These are phyloP conservation scores for Masticophis lateralis DNA, from an alignment of 2,797 vertebrate genomes.

Conservation along the genomic window DNA sequence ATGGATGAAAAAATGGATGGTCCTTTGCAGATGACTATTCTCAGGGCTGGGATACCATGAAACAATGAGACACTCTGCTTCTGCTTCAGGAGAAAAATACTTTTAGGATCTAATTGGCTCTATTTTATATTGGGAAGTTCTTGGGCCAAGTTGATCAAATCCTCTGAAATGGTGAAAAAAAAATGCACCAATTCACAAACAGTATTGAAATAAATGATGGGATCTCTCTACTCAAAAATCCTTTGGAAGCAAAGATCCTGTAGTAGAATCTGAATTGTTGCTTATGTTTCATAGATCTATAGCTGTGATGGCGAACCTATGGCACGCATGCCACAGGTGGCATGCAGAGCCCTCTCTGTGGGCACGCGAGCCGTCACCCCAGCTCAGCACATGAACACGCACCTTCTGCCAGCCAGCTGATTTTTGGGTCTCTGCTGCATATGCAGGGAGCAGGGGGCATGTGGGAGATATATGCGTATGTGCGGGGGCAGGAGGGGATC, in stretches of 20 bases:
- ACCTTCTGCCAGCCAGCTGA: too few relatives aligned
- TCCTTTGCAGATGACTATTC: neutral
- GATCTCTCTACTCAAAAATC: neutral
- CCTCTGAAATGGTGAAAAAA: neutral
- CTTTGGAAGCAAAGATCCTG: neutral
- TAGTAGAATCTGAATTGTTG: neutral
- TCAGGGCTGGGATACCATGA: neutral
- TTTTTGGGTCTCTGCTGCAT: too few relatives aligned
- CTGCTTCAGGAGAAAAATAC: neutral
- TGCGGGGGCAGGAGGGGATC: too few relatives aligned
- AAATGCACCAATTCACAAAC: neutral
- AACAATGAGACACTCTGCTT: neutral
- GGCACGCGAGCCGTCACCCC: too few relatives aligned
- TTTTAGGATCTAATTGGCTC: too few relatives aligned
- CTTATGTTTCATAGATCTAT: neutral
- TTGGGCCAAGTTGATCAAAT: neutral
- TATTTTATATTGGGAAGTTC: neutral
- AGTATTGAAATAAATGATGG: neutral
- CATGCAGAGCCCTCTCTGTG: too few relatives aligned
- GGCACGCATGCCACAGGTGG: too few relatives aligned
- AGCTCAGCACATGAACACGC: too few relatives aligned
- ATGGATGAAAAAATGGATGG: neutral
- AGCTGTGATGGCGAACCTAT: too few relatives aligned
- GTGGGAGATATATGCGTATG: too few relatives aligned
- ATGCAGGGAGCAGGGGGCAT: too few relatives aligned